A percentile compares a stretch with the other conserved stretches of the same genome.
Evolutionary conservation across 2,797 vertebrate species (phyloP).

Genomic region (Poeciliopsis paucimaculata): DNA sequence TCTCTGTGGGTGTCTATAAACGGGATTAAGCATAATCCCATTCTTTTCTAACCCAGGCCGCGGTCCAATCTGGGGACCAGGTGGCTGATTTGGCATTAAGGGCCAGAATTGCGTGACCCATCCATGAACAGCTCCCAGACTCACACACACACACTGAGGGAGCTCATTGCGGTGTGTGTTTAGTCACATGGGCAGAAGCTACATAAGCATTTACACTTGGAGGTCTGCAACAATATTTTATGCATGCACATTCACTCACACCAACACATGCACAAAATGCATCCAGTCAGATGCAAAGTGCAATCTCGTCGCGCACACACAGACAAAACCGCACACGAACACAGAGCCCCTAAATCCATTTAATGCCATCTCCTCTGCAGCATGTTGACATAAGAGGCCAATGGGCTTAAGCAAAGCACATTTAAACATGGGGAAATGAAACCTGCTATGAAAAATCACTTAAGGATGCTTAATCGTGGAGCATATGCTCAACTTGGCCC

Average conservation of each 20-base stretch:
- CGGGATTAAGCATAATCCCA: slow-evolving; percentile 78
- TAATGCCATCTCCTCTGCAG: slow-evolving; percentile 79
- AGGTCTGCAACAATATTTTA: slow-evolving; percentile 26
- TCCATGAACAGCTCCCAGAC: slow-evolving; percentile 2
- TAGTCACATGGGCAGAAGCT: slow-evolving; percentile 9
- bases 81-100: slow-evolving; percentile 77
- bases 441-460: slow-evolving; percentile 77
- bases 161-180: neutral
- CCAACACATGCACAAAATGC: slow-evolving; percentile 18
- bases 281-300: slow-evolving; percentile 28
- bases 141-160: slow-evolving; percentile 20
- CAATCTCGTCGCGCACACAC: slow-evolving; percentile 21
- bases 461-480: slow-evolving; percentile 72
- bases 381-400: slow-evolving; percentile 80
- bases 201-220: slow-evolving; percentile 45
- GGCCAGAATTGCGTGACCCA: slow-evolving; percentile 68
- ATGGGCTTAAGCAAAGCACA: slow-evolving; percentile 80
- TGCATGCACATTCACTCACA: slow-evolving; percentile 34
- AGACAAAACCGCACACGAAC: slow-evolving; percentile 32
- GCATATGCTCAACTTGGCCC: slow-evolving; percentile 69
- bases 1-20: slow-evolving; percentile 78
- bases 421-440: slow-evolving; percentile 79
- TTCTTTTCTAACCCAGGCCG: slow-evolving; percentile 74
- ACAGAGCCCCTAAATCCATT: slow-evolving; percentile 73
- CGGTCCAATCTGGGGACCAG: slow-evolving; percentile 77